Base-by-base conservation (phyloP, 2,888 invertebrate species). In the Ormyrus pomaceus region DNA sequence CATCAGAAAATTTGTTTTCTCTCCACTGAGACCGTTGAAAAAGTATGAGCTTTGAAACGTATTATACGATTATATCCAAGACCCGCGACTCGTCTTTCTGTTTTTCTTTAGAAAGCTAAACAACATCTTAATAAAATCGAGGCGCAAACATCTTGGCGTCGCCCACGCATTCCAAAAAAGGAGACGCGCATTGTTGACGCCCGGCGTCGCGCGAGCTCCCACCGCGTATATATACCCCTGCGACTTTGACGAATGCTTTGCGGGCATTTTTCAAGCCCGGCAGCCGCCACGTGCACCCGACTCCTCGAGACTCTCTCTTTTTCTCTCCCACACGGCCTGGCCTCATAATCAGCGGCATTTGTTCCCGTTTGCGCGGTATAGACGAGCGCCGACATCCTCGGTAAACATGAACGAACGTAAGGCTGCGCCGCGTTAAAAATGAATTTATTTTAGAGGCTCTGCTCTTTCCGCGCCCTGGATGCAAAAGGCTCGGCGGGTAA, bases 331-430 rank as follows among this genome's bases (percentile, higher is more conserved):
- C 34, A 34, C 34, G 34, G 11, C 53, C 48, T 59, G 9, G 34
- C 72, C 34, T 55, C 46, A 64, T 72, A 72, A 72, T 72, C 72
- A 62, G 55, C 55, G 55, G 62, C 62, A 69, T 76, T 76, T 69
- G 69, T 69, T 62, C 19, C 53, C 19, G 10, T 61, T 59, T 53
- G 19, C 59, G 3, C 65, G 69, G 46, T 13, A 6, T 9, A 50
- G 5, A 65, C 45, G 45, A 68, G 45, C 55, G 45, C 55, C 53
- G 62, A 64, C 55, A 19, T 13, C 6, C 45, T 7, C 53, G 72
- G 58, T 56, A 19, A 62, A 62, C 62, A 55, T 6, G 34, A 9
- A 10, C 53, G 2, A 7, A 65, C 5, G 34, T 10, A n/a, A 9
- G 62, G 50, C 45, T 46, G 61, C n/a, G 76, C 62, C 62, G 34